Base-by-base conservation (phyloP, 2,888 invertebrate genomes). In the Pachymerium ferrugineum region DNA sequence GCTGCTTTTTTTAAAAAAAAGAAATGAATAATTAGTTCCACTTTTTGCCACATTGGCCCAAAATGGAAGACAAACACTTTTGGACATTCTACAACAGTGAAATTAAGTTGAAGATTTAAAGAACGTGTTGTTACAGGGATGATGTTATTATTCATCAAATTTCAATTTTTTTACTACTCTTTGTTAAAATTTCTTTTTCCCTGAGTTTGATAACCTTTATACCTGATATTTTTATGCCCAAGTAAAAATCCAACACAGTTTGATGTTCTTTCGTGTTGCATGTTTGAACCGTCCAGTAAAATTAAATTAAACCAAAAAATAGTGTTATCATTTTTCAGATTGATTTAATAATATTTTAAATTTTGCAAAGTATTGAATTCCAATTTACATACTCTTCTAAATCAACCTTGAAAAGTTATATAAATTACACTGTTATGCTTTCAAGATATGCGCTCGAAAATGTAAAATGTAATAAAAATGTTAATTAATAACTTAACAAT, bases 1-100 rank as follows among this genome's bases (percentile, higher is more conserved):
- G 54, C 54, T 54, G 54, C 25, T 54, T 54, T 22, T 10, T 54
- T 3, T 54, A 10, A 54, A 54, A 25, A 3, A 54, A 54, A 54
- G 12, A 38, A 54, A 12, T 54, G 25, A 25, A 4, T n/a, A 54
- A 54, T 25, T 54, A n/a, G n/a, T n/a, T 14, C 54, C 54, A 54
- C 54, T 54, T 54, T 54, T 25, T 54, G 25, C 54, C 54, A 54
- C 54, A 25, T 19, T 54, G 54, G 54, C 25, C 28, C 54, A 54
- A 54, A 54, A 54, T 54, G 54, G 54, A 54, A 54, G 54, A 54
- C 54, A 54, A 54, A 54, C 14, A n/a, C n/a, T n/a, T n/a, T n/a
- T n/a, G n/a, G n/a, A n/a, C n/a, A n/a, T n/a, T n/a, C n/a, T n/a
- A n/a, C n/a, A n/a, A n/a, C n/a, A n/a, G n/a, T n/a, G n/a, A n/a